phyloP scores from a whole-genome alignment of 2,888 invertebrate species.

The Silvanus unidentatus region DNA sequence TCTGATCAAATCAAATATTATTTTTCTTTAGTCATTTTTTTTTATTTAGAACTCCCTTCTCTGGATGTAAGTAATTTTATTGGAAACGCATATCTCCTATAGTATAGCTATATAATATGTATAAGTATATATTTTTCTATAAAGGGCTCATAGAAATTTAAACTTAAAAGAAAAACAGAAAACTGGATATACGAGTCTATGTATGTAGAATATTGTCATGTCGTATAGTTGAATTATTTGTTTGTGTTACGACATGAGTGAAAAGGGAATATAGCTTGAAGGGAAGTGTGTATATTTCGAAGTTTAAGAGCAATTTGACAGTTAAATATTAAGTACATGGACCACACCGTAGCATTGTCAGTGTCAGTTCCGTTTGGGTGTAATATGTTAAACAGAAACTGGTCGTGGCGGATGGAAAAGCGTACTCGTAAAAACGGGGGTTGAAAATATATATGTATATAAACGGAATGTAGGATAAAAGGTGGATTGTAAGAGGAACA shows the following conservation, averaged over 20 bases:
- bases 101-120: too few species aligned
- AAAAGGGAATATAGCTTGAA: too few species aligned
- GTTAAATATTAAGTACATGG: constrained; percentile 19
- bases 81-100: too few species aligned
- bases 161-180: background rate
- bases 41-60: background rate
- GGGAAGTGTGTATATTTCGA: constrained; percentile 6
- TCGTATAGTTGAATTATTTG: constrained; percentile 1
- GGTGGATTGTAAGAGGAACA: too few species aligned
- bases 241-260: background rate
- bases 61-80: too few species aligned
- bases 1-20: constrained; percentile 21
- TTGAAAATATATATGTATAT: background rate
- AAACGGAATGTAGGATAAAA: background rate
- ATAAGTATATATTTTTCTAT: too few species aligned
- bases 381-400: constrained; percentile 32
- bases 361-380: constrained; percentile 37
- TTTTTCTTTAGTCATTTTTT: constrained; percentile 16
- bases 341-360: constrained; percentile 22
- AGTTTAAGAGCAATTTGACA: constrained; percentile 16
- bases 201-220: too few species aligned
- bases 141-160: too few species aligned
- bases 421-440: constrained; percentile 28
- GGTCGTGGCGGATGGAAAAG: constrained; percentile 4
- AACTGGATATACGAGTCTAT: too few species aligned